Evolutionary conservation across 2,113 vertebrate genomes (phyloP).

Genomic region (Urocynchramus pylzowi): DNA sequence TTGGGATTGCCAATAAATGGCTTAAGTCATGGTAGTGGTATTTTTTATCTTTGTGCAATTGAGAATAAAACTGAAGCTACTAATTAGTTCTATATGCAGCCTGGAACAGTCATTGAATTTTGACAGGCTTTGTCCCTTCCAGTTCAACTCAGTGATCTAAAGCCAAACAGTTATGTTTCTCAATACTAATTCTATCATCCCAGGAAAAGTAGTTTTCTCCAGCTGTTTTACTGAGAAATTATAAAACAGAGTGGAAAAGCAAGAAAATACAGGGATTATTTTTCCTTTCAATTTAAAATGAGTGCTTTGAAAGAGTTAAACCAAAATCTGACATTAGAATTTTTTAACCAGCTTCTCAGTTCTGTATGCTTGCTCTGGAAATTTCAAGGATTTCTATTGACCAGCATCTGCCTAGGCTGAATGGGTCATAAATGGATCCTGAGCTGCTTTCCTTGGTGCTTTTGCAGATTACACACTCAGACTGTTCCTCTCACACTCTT

Average conservation of each 20-base stretch:
- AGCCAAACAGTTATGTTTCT: slow-evolving; percentile 4
- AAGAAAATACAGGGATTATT: not conserved
- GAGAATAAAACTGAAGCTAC: not conserved
- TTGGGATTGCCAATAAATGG: not conserved
- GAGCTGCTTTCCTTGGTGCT: not conserved
- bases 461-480: not conserved
- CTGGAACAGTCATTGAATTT: not conserved
- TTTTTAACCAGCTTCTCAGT: not conserved
- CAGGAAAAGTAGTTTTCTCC: not conserved
- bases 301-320: not conserved
- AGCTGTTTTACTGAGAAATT: not conserved
- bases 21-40: not conserved
- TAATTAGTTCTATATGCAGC: slow-evolving; percentile 17
- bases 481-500: accelerated
- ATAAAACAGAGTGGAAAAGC: not conserved
- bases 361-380: not conserved
- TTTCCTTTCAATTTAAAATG: not conserved
- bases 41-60: not conserved
- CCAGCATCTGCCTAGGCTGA: not conserved
- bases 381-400: not conserved
- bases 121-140: not conserved
- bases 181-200: not conserved
- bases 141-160: not conserved
- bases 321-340: not conserved
- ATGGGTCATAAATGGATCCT: not conserved